These are phyloP conservation scores for Caiman crocodilus DNA, from an alignment of 2,797 vertebrate genomes.

Conservation along the genomic window DNA sequence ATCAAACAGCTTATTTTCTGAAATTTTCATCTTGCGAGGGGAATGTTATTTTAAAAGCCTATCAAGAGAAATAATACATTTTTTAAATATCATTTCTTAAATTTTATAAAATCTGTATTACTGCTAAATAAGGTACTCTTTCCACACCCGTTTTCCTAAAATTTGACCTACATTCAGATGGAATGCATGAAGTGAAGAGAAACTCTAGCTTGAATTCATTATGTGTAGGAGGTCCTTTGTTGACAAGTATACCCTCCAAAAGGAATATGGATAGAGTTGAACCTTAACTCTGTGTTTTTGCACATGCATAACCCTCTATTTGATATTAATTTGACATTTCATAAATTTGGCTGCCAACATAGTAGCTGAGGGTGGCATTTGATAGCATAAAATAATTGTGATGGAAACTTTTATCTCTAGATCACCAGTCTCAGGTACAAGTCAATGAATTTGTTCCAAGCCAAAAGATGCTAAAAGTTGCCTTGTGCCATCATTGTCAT, in stretches of 20 bases:
- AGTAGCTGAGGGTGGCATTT: neutral
- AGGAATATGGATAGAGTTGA: neutral
- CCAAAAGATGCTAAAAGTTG: constrained; percentile 5
- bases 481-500: neutral
- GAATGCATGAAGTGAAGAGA: accelerated
- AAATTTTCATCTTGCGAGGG: neutral
- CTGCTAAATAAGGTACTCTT: neutral
- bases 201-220: neutral
- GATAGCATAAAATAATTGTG: neutral
- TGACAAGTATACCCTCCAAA: neutral
- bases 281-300: neutral
- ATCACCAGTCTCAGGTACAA: neutral
- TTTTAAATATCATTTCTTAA: neutral
- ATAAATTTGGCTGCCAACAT: neutral
- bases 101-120: neutral
- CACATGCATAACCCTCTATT: neutral
- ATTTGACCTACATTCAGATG: accelerated
- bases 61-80: neutral
- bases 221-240: neutral
- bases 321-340: neutral
- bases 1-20: neutral
- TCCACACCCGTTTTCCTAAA: neutral
- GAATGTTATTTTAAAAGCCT: neutral
- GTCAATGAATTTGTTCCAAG: neutral
- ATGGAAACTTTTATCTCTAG: neutral